These are phyloP conservation scores for Arenicola marina DNA, from an alignment of 2,888 invertebrate genomes.

Conservation along the genomic window DNA sequence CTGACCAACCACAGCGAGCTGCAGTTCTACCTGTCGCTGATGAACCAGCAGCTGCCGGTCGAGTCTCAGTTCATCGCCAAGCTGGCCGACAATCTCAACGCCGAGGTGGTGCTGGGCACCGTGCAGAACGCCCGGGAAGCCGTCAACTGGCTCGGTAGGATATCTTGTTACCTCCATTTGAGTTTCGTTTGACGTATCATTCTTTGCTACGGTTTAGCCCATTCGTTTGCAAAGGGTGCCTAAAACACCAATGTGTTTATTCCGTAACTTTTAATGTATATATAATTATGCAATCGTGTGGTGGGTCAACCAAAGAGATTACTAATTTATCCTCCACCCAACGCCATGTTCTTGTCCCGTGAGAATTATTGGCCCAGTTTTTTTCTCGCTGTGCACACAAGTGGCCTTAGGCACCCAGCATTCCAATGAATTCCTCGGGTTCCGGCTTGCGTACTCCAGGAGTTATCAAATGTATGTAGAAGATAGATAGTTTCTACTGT, in stretches of 20 bases:
- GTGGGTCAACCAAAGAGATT: no score
- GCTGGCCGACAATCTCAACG: constrained; percentile 95
- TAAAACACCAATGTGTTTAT: no score
- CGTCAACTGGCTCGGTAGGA: constrained; percentile 79
- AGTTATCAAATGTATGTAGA: neutral
- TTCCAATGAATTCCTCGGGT: neutral
- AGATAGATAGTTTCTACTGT: neutral
- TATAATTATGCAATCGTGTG: no score
- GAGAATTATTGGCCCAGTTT: no score
- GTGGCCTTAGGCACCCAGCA: no score
- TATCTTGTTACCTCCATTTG: neutral
- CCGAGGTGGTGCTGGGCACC: constrained; percentile 95
- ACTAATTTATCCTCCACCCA: no score
- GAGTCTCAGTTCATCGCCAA: constrained; percentile 94
- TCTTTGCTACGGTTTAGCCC: no score
- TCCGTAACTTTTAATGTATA: no score
- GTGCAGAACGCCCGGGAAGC: constrained; percentile 89
- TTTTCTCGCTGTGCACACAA: no score
- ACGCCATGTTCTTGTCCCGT: no score
- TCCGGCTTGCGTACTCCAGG: neutral
- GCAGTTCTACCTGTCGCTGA: constrained; percentile 93
- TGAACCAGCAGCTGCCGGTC: constrained; percentile 96
- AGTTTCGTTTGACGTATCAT: no score
- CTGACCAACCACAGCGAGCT: constrained; percentile 99
- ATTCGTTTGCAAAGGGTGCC: no score